These are phyloP conservation scores for Ephestia elutella DNA, from an alignment of 1,140 invertebrate species.

Conservation along the genomic window DNA sequence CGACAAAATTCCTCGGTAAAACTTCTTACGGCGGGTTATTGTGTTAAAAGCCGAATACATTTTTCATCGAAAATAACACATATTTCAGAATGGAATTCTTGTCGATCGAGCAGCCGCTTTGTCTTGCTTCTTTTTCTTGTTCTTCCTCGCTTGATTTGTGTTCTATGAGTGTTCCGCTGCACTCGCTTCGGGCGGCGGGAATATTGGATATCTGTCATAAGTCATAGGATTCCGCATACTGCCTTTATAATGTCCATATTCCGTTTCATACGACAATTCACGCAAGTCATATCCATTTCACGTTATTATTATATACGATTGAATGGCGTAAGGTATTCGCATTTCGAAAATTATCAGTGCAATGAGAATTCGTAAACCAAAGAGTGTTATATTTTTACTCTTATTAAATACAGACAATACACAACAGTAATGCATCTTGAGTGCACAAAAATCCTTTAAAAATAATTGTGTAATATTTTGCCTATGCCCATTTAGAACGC, in stretches of 20 bases:
- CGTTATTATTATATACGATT: too few relatives aligned
- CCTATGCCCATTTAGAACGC: too few relatives aligned
- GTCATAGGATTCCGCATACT: conserved; percentile 46
- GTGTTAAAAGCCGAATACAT: conserved; percentile 50
- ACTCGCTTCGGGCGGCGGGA: conserved; percentile 31
- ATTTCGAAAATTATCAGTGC: too few relatives aligned
- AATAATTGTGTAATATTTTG: too few relatives aligned
- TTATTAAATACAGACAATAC: too few relatives aligned
- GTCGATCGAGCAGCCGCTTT: conserved; percentile 52
- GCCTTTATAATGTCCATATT: conserved; percentile 36
- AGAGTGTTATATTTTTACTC: too few relatives aligned
- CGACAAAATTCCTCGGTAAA: neutral
- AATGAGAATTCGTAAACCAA: too few relatives aligned
- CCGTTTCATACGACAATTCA: conserved; percentile 19
- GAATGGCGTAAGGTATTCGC: neutral
- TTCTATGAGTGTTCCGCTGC: conserved; percentile 48
- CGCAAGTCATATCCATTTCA: neutral
- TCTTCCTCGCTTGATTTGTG: conserved; percentile 46
- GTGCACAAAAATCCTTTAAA: too few relatives aligned
- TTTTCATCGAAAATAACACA: conserved; percentile 57
- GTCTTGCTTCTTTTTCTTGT: conserved; percentile 41
- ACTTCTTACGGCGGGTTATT: conserved; percentile 23
- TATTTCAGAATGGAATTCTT: conserved; percentile 59
- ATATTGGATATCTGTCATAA: conserved; percentile 58
- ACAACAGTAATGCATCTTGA: too few relatives aligned